Base-by-base conservation (phyloP, 2,888 invertebrate genomes). In the Tholera decimalis region DNA sequence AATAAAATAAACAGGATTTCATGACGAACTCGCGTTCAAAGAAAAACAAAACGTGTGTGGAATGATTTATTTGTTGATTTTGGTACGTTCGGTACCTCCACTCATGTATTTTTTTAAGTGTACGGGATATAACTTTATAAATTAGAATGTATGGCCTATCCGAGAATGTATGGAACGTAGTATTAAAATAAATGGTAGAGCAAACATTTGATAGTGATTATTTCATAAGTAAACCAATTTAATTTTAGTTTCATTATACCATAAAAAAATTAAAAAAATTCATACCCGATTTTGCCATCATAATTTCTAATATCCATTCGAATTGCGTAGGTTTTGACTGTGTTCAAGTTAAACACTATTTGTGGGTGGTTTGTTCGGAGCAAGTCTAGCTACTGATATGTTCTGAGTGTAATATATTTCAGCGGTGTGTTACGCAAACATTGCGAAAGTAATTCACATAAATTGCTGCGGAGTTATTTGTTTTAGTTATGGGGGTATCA, bases 401-500 rank as follows among this genome's bases (percentile, higher is more conserved):
- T 53, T 37, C 47, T 0, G 24, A n/a, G 51, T 56, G 59, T 59
- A 78, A 78, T 74, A 59, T 73, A 59, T 66, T 65, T 66, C 57
- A 64, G 59, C 47, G 51, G 15, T 8, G 58, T 28, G 63, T 80
- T 77, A 62, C 56, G 61, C 61, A 81, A 77, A 73, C 47, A 54
- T 78, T 73, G 69, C 61, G 47, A 81, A 77, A 68, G 44, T 56
- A 73, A 74, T 73, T 62, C 61, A 77, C 67, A 65, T n/a, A n/a
- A n/a, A n/a, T n/a, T 65, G 41, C 61, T 41, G 64, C 55, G 53
- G 64, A 73, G 77, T 74, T 64, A 77, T 74, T 74, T 77, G 58
- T 73, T 73, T 76, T 70, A 76, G 71, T 46, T 76, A 74, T 71
- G 44, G 58, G 26, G 41, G 46, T 30, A 44, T 55, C 77, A 76